Evolutionary conservation across 2,888 invertebrate genomes (phyloP).

Genomic region (Margaritifera margaritifera): DNA sequence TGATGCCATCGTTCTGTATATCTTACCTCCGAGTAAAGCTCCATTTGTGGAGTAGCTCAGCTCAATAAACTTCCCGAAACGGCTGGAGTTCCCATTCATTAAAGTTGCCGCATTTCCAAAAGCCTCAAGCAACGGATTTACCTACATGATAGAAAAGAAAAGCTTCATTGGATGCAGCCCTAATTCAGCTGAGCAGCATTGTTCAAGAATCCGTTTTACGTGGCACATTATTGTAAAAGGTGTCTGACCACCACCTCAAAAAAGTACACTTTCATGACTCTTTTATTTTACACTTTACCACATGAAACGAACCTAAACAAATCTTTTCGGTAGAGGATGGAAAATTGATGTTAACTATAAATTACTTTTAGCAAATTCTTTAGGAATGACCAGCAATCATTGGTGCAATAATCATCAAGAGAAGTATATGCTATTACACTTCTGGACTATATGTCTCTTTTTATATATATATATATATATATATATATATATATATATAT

Average conservation of each 20-base stretch:
- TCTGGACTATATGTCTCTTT: too few species aligned
- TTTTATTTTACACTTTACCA: too few species aligned
- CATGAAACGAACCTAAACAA: background rate
- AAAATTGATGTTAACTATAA: too few species aligned
- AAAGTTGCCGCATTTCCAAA: constrained; percentile 69
- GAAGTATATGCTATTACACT: too few species aligned
- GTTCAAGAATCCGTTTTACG: constrained; percentile 4
- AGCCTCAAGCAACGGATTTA: constrained; percentile 67
- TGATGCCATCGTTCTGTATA: too few species aligned
- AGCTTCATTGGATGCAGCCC: background rate
- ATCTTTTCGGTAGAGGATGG: too few species aligned
- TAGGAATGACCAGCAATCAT: too few species aligned
- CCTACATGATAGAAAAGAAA: constrained; percentile 29
- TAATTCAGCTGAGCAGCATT: background rate
- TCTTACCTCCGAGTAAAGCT: constrained; percentile 55
- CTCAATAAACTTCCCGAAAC: constrained; percentile 68
- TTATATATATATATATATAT: too few species aligned
- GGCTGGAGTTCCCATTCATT: constrained; percentile 75
- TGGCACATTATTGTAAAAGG: constrained; percentile 1
- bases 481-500: too few species aligned
- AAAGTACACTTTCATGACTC: background rate
- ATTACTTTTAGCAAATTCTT: too few species aligned
- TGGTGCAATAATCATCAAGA: too few species aligned
- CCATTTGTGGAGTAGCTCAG: constrained; percentile 57
- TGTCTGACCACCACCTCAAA: background rate